A percentile compares a stretch with the other conserved stretches of the same genome.
Conservation (phyloP, 2,797 vertebrate genomes). For the Epinephelus awoara region DNA sequence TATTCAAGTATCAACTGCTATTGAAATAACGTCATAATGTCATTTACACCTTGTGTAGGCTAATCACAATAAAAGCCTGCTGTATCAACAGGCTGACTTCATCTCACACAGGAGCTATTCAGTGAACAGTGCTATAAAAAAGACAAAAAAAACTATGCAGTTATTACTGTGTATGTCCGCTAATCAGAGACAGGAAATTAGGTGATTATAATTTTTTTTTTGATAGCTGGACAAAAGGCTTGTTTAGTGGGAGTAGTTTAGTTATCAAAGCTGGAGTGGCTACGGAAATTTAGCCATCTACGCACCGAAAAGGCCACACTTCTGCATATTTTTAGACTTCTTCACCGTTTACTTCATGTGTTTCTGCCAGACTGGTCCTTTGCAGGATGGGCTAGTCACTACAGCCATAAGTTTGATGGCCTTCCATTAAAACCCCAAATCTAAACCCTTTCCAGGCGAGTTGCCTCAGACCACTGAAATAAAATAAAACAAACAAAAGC, state of each 20-base stretch:
- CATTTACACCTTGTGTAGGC: constrained; percentile 46
- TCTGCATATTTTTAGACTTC: constrained; percentile 25
- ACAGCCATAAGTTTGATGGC: constrained; percentile 6
- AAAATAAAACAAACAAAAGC: constrained; percentile 33
- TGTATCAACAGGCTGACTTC: constrained; percentile 43
- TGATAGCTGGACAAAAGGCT: constrained; percentile 35
- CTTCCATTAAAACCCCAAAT: constrained; percentile 38
- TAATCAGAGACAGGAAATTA: constrained; percentile 25
- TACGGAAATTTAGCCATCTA: constrained; percentile 13
- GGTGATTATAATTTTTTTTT: constrained; percentile 17
- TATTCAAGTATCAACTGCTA: constrained; percentile 71
- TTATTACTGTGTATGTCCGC: constrained; percentile 25
- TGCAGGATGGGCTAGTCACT: constrained; percentile 23
- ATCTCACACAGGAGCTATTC: constrained; percentile 42
- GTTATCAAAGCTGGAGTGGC: constrained; percentile 50
- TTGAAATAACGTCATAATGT: constrained; percentile 57
- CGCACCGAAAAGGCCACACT: constrained; percentile 31
- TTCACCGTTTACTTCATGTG: constrained; percentile 29
- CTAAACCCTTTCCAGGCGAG: constrained; percentile 29
- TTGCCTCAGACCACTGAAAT: constrained; percentile 22
- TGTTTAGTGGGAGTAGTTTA: constrained; percentile 40
- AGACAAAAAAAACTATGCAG: constrained; percentile 7
- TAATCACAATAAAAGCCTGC: constrained; percentile 47
- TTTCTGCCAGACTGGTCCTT: constrained; percentile 25
- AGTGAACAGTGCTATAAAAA: constrained; percentile 40